Percentiles rank a stretch among this genome's conserved stretches.
Conservation (phyloP, 2,888 invertebrate species). For the Amphiduros pacificus region DNA sequence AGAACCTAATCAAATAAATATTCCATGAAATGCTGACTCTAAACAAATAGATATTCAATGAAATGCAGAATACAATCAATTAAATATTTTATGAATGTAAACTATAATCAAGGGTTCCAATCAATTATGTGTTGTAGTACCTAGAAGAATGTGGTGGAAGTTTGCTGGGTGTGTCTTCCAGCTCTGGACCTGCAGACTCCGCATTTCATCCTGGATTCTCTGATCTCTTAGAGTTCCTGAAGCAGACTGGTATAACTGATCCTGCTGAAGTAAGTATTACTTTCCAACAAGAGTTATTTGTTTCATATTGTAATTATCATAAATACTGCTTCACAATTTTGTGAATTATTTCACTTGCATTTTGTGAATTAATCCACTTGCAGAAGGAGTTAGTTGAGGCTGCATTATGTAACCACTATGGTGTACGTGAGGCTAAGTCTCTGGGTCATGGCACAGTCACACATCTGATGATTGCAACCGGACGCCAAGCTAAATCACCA, state of each 20-base stretch:
- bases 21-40: too few relatives aligned
- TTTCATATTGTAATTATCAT: too few relatives aligned
- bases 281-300: too few relatives aligned
- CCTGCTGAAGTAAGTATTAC: background rate
- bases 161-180: conserved; percentile 17
- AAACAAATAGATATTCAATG: too few relatives aligned
- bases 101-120: too few relatives aligned
- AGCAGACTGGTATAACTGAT: conserved; percentile 3
- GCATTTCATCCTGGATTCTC: conserved; percentile 1
- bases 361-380: conserved; percentile 3
- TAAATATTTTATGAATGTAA: too few relatives aligned
- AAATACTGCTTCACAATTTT: too few relatives aligned
- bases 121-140: conserved; percentile 19
- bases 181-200: conserved; percentile 1
- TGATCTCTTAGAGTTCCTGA: conserved; percentile 19
- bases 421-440: conserved; percentile 41
- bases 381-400: conserved; percentile 40
- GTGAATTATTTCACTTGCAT: background rate
- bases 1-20: too few relatives aligned
- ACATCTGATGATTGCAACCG: conserved; percentile 14
- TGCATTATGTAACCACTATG: conserved; percentile 48
- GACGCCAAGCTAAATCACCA: too few relatives aligned
- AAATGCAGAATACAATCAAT: background rate
- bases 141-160: conserved; percentile 24
- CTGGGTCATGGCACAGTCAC: conserved; percentile 47